Evolutionary conservation across 2,888 invertebrate genomes (phyloP).

Genomic region (Alviniconcha strummeri): DNA sequence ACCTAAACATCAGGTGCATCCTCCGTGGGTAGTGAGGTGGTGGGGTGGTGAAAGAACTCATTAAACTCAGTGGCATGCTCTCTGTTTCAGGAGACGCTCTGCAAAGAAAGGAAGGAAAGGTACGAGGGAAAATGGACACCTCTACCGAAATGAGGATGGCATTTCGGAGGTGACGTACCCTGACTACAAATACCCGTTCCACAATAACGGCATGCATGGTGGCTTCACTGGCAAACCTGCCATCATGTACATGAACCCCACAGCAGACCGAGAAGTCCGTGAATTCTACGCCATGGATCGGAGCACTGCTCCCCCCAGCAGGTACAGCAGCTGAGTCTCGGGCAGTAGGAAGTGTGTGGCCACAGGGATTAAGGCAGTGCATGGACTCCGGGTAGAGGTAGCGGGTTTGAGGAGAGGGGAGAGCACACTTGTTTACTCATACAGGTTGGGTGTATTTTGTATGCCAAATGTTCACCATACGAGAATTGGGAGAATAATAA

Average conservation of each 20-base stretch:
- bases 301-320: constrained; percentile 4
- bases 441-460: no score
- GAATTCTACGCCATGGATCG: constrained; percentile 7
- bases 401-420: no score
- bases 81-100: not conserved
- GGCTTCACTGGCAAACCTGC: not conserved
- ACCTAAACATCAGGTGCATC: no score
- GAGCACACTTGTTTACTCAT: no score
- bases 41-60: no score
- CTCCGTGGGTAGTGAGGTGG: no score
- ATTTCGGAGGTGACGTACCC: not conserved
- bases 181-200: constrained; percentile 9
- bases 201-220: not conserved
- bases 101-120: not conserved
- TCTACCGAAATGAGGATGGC: not conserved
- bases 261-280: constrained; percentile 7
- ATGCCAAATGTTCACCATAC: no score
- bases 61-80: no score
- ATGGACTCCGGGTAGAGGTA: no score
- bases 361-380: no score
- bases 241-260: constrained; percentile 11
- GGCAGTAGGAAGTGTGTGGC: no score
- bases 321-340: not conserved
- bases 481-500: no score
- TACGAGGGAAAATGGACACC: not conserved